Evolutionary conservation across 2,888 invertebrate species (phyloP), one percentile per base, ranked within the genome.

Genomic region (Aspidiotus rigidus): DNA sequence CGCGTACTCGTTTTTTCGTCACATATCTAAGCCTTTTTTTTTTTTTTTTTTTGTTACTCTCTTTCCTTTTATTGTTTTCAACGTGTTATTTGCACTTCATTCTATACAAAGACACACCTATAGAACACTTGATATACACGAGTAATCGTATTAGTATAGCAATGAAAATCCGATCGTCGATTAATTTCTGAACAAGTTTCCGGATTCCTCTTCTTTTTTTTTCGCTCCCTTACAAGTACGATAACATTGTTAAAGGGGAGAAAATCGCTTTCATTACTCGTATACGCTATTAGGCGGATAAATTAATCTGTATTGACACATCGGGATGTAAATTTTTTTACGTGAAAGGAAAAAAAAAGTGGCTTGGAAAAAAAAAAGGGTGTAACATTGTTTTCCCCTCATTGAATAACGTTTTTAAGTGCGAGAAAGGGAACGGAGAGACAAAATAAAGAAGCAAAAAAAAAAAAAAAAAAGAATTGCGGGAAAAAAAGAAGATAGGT

Each of bases 251-350:
- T 42, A 67, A 67, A 49, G 39, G 44, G 39, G 59, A 60, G 67
- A 59, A 42, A 60, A 49, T 13, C 67, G 60, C 53, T 57, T 67
- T 60, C 44, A 41, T 49, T 49, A 44, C 42, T 15, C 44, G 59
- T 67, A 53, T 67, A 67, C 56, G 59, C 67, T 59, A 67, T 67
- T 67, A 67, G 42, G 67, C 67, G 67, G 67, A 67, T 67, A 67
- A 67, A 67, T 67, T 67, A 67, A 67, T 67, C 67, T 67, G 67
- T 67, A 67, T 67, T 67, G 67, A 67, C 67, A 67, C 67, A 57
- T 67, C 49, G 59, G 67, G 59, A 67, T 67, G 67, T 59, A 67
- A 67, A 67, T 67, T 67, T 67, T 64, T 67, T 67, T 44, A 59
- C 49, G 49, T 17, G 17, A 60, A 67, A 40, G 59, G 42, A 59